Evolutionary conservation across 2,797 vertebrate species (phyloP).

Genomic region (Molossus alvarezi): DNA sequence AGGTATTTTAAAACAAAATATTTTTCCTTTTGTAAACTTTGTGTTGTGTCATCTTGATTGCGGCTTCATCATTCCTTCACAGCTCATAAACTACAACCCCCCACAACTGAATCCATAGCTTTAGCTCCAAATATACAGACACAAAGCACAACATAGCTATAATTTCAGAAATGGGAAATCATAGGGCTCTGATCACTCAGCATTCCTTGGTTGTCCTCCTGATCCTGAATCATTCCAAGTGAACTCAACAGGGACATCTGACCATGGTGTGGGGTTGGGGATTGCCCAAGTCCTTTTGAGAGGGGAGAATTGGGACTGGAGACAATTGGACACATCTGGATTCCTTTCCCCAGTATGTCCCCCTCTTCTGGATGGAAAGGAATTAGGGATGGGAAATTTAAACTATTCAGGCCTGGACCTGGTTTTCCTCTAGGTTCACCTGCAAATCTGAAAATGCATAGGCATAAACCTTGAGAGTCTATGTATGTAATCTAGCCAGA

Average conservation of each 20-base stretch:
- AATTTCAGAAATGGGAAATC: conserved; percentile 71
- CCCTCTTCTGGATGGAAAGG: conserved; percentile 25
- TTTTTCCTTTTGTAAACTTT: conserved; percentile 84
- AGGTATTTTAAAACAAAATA: conserved; percentile 87
- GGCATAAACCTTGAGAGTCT: not conserved
- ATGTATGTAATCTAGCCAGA: not conserved
- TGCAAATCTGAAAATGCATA: not conserved
- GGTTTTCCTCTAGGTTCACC: not conserved
- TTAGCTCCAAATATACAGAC: not conserved
- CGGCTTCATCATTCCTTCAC: conserved; percentile 64
- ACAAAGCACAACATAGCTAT: conserved; percentile 33
- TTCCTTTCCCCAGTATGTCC: not conserved
- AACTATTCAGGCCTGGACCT: not conserved
- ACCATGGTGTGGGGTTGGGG: not conserved
- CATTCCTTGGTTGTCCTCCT: conserved; percentile 65
- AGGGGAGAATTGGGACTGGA: not conserved
- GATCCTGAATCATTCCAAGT: conserved; percentile 79
- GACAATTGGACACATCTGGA: not conserved
- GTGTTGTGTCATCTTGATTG: conserved; percentile 85
- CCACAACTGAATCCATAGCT: conserved; percentile 12
- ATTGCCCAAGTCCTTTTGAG: not conserved
- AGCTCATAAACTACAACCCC: conserved; percentile 43
- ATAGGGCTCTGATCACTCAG: conserved; percentile 58
- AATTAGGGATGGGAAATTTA: conserved; percentile 9
- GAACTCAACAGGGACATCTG: conserved; percentile 28